Conservation (phyloP, 1,140 invertebrate species). For the Lucilia sericata region DNA sequence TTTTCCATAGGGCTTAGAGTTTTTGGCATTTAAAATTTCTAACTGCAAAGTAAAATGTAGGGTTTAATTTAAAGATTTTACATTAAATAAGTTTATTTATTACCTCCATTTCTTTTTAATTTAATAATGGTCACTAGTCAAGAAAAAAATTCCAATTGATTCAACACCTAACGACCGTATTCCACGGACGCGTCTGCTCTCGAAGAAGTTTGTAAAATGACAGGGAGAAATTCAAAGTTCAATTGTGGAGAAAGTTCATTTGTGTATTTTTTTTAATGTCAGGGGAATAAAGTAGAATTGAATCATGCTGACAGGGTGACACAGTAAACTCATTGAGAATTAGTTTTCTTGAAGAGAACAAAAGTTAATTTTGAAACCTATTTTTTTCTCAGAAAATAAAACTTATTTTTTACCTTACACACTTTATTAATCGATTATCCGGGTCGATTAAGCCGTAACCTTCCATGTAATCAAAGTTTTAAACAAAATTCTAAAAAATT, state of each 20-base stretch:
- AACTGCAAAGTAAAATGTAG: constrained; percentile 66
- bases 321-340: too few species aligned
- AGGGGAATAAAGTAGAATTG: too few species aligned
- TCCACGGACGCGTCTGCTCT: background rate
- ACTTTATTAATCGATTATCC: too few species aligned
- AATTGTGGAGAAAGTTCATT: background rate
- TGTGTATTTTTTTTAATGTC: too few species aligned
- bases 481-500: too few species aligned
- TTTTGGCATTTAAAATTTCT: constrained; percentile 71
- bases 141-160: background rate
- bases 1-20: constrained; percentile 72
- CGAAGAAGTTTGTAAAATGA: background rate
- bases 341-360: too few species aligned
- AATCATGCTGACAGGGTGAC: too few species aligned
- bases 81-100: background rate
- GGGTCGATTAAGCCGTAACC: too few species aligned
- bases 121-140: background rate
- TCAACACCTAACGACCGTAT: background rate
- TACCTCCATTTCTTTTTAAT: constrained; percentile 11
- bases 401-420: too few species aligned
- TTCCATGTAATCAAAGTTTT: too few species aligned
- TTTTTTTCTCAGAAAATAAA: too few species aligned
- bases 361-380: too few species aligned
- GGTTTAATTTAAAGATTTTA: background rate
- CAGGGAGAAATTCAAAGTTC: constrained; percentile 23